Percentiles rank a stretch among this genome's conserved stretches.
phyloP scores from a whole-genome alignment of 2,797 vertebrate genomes.

The Leontopithecus rosalia region DNA sequence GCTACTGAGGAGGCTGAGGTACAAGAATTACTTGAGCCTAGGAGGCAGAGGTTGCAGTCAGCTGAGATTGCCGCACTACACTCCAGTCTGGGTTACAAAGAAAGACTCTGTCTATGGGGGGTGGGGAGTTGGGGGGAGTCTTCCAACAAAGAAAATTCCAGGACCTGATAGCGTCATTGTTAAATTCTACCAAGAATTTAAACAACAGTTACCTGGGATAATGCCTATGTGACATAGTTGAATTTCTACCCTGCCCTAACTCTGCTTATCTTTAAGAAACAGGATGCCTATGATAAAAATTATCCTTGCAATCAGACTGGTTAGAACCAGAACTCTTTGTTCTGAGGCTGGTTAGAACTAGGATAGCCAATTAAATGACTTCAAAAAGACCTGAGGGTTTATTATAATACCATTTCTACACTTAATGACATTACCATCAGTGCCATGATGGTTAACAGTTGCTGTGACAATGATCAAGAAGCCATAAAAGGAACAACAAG shows the following conservation, averaged over 20 bases:
- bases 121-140: background rate
- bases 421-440: background rate
- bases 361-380: background rate
- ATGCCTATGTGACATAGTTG: background rate
- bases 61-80: too few species aligned
- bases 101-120: too few species aligned
- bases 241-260: background rate
- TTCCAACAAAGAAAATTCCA: background rate
- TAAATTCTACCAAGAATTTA: background rate
- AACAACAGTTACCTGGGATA: too few species aligned
- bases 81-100: too few species aligned
- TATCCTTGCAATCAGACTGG: background rate
- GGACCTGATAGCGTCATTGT: rapidly evolving
- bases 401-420: background rate
- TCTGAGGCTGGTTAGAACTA: background rate
- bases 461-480: background rate
- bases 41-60: too few species aligned
- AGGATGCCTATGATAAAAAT: background rate
- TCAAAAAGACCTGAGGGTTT: background rate
- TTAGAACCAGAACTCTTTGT: background rate
- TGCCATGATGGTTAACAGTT: background rate
- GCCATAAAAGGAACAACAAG: background rate
- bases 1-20: too few species aligned
- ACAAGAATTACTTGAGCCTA: too few species aligned
- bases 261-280: background rate